Percentiles rank a stretch among this genome's conserved stretches.
phyloP scores from a whole-genome alignment of 2,888 invertebrate species.

The Pomacea canaliculata region DNA sequence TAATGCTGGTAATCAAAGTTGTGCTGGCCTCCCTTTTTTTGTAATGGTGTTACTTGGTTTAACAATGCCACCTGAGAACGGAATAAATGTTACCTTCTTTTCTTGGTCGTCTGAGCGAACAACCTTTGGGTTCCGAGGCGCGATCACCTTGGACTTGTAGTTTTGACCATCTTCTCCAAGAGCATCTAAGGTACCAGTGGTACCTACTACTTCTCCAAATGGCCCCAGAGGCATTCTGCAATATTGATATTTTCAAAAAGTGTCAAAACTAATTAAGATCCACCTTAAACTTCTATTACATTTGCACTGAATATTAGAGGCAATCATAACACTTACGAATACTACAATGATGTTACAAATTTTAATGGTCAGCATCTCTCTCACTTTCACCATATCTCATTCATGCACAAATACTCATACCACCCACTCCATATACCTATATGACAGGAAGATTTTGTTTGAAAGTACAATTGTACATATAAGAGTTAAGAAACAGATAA shows the following conservation, averaged over 20 bases:
- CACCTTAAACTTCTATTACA: no score
- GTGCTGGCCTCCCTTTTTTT: no score
- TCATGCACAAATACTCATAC: no score
- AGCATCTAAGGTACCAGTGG: conserved; percentile 67
- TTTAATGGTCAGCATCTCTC: no score
- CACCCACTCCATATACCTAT: background rate
- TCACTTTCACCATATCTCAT: no score
- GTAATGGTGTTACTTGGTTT: no score
- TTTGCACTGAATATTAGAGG: no score
- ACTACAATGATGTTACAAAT: background rate
- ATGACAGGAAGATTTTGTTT: background rate
- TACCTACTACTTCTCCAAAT: conserved; percentile 69
- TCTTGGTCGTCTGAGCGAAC: conserved; percentile 53
- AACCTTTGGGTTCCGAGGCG: conserved; percentile 69
- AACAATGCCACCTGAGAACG: no score
- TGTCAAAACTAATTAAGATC: no score
- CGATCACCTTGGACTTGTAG: conserved; percentile 67
- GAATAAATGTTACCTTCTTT: conserved; percentile 25
- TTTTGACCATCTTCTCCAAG: conserved; percentile 56
- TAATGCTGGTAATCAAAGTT: no score
- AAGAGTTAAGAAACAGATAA: background rate
- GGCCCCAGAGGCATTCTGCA: conserved; percentile 65
- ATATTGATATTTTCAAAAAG: no score
- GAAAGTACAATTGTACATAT: background rate
- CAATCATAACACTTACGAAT: background rate